Evolutionary conservation across 1,140 invertebrate species (phyloP).

Genomic region (Campoletis sonorensis): DNA sequence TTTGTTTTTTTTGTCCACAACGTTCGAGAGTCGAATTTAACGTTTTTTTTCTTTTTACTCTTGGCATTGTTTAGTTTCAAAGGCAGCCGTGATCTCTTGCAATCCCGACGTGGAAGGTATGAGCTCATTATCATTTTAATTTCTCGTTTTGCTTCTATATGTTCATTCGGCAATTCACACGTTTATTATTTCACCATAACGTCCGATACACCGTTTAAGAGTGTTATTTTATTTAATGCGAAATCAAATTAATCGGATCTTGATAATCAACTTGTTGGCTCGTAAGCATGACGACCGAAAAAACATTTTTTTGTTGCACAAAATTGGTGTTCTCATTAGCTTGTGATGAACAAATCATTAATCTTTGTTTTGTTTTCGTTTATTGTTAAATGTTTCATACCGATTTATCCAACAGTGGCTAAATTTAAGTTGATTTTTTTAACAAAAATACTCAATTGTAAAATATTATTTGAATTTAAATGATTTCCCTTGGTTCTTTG

Average conservation of each 20-base stretch:
- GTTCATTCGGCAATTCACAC: conserved; percentile 9
- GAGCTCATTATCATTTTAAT: conserved; percentile 35
- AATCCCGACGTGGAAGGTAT: conserved; percentile 64
- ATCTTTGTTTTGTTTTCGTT: background rate
- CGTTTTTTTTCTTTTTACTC: conserved; percentile 49
- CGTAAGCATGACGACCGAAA: conserved; percentile 35
- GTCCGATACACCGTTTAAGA: conserved; percentile 15
- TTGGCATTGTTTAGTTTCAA: conserved; percentile 62
- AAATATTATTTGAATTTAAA: no score
- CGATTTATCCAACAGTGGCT: background rate
- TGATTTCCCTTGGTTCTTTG: background rate
- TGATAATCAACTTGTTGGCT: conserved; percentile 22
- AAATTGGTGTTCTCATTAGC: background rate
- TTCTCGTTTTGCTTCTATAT: conserved; percentile 30
- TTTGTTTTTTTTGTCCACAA: conserved; percentile 20
- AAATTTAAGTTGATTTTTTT: conserved; percentile 1
- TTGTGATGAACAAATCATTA: background rate
- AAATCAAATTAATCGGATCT: no score
- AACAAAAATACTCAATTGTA: background rate
- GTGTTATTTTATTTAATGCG: background rate
- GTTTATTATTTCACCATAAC: conserved; percentile 27
- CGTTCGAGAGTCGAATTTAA: conserved; percentile 36
- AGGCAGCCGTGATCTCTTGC: conserved; percentile 64
- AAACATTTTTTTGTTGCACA: conserved; percentile 6
- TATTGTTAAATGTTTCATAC: conserved; percentile 29